Conservation (phyloP, 1,140 invertebrate genomes). For the Andricus grossulariae region DNA sequence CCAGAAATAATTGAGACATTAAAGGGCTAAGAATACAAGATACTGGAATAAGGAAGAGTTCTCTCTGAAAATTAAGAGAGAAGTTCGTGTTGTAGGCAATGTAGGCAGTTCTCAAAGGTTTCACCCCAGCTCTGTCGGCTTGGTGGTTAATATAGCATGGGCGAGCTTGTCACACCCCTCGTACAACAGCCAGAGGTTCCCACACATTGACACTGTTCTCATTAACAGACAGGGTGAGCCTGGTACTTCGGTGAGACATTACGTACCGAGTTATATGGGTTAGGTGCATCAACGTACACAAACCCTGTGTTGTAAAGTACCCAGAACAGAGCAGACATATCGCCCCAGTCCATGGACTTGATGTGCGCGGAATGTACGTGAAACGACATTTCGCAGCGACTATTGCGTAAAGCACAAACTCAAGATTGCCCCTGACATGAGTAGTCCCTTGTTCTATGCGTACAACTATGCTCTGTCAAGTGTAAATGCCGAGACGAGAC, state of each 20-base stretch:
- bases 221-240: slow-evolving; percentile 9
- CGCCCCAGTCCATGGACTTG: not conserved
- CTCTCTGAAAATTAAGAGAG: not conserved
- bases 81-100: not conserved
- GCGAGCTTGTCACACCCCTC: slow-evolving; percentile 18
- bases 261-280: not conserved
- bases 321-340: not conserved
- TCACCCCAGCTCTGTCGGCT: slow-evolving; percentile 10
- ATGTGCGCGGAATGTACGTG: not conserved
- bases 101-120: not conserved
- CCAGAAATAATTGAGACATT: no score
- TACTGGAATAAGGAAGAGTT: not conserved
- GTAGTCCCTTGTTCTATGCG: not conserved
- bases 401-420: not conserved
- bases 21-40: not conserved
- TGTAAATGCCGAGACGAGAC: not conserved
- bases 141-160: slow-evolving; percentile 20
- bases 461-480: not conserved
- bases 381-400: not conserved
- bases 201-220: not conserved
- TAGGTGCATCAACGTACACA: not conserved
- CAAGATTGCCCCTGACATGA: slow-evolving; percentile 11
- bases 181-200: not conserved
- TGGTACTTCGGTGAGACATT: slow-evolving; percentile 19
- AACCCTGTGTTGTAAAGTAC: not conserved